Percentiles rank a stretch among this genome's conserved stretches.
phyloP scores from a whole-genome alignment of 2,888 invertebrate genomes.

The Thalpophila matura region DNA sequence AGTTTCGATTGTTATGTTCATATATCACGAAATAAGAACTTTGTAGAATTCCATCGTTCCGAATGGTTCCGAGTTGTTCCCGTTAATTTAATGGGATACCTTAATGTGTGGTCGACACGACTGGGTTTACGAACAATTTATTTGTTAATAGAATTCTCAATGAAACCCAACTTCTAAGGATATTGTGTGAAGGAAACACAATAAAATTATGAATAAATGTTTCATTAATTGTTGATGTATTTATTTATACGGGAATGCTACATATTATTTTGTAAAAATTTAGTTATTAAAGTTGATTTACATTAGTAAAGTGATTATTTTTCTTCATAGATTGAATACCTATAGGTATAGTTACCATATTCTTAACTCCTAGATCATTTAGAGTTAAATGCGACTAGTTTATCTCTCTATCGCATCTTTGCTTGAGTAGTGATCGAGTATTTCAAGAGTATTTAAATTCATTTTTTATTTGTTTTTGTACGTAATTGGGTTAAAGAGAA shows the following conservation, averaged over 20 bases:
- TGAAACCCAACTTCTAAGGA: constrained; percentile 45
- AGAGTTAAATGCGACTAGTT: too few species aligned
- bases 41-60: constrained; percentile 68
- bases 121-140: constrained; percentile 66
- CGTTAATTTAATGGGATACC: constrained; percentile 83
- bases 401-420: too few species aligned
- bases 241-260: constrained; percentile 4
- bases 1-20: constrained; percentile 79
- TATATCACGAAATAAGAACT: constrained; percentile 78
- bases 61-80: constrained; percentile 70
- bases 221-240: constrained; percentile 19
- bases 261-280: constrained; percentile 28
- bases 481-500: too few species aligned
- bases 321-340: too few species aligned
- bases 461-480: too few species aligned
- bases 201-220: constrained; percentile 39
- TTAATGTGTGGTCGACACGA: constrained; percentile 87
- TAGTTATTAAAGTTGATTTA: constrained; percentile 27
- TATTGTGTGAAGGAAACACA: constrained; percentile 46
- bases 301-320: background rate
- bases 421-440: too few species aligned
- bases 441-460: too few species aligned
- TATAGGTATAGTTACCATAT: background rate
- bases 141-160: constrained; percentile 60
- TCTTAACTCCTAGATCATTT: background rate